Conservation (phyloP, 2,797 vertebrate genomes). For the Lacerta viridis region DNA sequence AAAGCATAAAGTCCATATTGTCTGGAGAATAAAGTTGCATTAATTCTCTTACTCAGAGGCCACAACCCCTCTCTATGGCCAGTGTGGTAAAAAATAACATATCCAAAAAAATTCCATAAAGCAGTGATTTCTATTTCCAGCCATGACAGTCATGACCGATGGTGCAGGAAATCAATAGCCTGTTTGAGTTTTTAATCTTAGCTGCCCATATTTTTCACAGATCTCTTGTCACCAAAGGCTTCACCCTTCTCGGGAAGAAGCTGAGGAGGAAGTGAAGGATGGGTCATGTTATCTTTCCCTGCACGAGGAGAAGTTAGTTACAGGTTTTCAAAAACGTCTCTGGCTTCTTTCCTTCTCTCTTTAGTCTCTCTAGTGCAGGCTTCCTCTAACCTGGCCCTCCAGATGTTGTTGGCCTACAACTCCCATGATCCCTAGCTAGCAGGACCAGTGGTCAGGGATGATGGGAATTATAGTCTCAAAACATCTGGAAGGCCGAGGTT, state of each 20-base stretch:
- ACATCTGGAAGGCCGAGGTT: too few species aligned
- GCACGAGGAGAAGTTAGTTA: not conserved
- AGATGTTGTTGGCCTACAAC: too few species aligned
- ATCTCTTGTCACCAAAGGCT: conserved; percentile 21
- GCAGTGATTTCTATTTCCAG: conserved; percentile 22
- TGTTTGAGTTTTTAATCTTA: conserved; percentile 41
- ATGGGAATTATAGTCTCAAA: too few species aligned
- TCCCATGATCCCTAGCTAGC: too few species aligned
- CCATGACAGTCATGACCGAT: not conserved
- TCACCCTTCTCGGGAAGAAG: conserved; percentile 11
- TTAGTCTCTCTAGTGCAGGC: too few species aligned
- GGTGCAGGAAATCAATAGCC: conserved; percentile 31
- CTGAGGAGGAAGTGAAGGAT: conserved; percentile 16
- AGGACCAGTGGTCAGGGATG: too few species aligned
- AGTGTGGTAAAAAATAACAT: conserved; percentile 24
- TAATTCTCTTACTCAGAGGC: conserved; percentile 37
- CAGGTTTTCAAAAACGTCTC: conserved; percentile 6
- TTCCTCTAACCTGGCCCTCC: too few species aligned
- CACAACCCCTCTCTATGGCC: conserved; percentile 32
- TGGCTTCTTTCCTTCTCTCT: not conserved
- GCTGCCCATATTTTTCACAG: conserved; percentile 25
- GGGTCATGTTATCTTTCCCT: not conserved
- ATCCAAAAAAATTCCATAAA: conserved; percentile 42
- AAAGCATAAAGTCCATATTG: conserved; percentile 8
- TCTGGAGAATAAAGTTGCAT: conserved; percentile 18